These are phyloP conservation scores for Gulo gulo DNA, from an alignment of 2,113 vertebrate genomes.

Conservation along the genomic window DNA sequence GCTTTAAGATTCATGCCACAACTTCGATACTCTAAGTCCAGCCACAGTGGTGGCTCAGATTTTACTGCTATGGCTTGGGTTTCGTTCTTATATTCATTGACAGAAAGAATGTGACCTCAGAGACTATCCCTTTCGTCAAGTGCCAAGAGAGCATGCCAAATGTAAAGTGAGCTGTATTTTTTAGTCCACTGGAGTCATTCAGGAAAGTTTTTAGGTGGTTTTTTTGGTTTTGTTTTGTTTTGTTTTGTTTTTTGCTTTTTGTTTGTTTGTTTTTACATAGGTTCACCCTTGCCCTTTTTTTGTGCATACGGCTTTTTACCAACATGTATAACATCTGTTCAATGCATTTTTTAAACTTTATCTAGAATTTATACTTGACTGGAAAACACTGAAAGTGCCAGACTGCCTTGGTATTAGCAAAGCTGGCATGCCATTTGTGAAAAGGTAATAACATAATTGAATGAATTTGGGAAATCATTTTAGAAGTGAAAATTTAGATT, in stretches of 20 bases:
- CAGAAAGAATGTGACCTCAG: not conserved
- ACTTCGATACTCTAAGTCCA: not conserved
- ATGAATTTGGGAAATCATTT: constrained; percentile 11
- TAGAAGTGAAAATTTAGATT: constrained; percentile 45
- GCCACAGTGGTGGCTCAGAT: not conserved
- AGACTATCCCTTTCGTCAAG: not conserved
- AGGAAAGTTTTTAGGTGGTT: not conserved
- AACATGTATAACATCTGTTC: constrained; percentile 27
- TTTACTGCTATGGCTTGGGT: not conserved
- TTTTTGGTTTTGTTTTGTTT: no score
- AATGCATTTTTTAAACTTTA: constrained; percentile 39
- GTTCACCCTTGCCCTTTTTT: not conserved
- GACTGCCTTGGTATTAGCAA: not conserved
- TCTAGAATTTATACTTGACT: constrained; percentile 41
- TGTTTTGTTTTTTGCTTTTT: not conserved
- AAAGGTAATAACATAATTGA: constrained; percentile 12
- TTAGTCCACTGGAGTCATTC: constrained; percentile 13
- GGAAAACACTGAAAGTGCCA: not conserved
- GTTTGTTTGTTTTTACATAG: not conserved
- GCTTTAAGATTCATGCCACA: not conserved
- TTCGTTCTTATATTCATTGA: constrained; percentile 1
- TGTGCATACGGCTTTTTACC: not conserved
- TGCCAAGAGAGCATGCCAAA: constrained; percentile 6
- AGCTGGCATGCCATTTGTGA: not conserved
- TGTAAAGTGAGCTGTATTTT: constrained; percentile 1